A percentile compares a stretch with the other conserved stretches of the same genome.
phyloP scores from a whole-genome alignment of 2,888 invertebrate species.

The Acronicta leporina region DNA sequence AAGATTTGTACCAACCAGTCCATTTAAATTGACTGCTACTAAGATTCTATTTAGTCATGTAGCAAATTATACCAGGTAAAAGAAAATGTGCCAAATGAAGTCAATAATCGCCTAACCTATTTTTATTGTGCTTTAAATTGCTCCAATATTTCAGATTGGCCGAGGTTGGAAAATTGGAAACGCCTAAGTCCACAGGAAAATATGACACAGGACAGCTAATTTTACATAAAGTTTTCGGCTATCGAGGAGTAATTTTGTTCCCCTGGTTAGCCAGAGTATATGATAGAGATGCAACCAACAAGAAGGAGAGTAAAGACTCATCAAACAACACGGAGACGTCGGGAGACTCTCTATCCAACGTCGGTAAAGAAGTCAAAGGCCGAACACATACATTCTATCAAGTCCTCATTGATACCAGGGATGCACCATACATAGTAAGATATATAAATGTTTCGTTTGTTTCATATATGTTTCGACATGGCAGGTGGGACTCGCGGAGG shows the following conservation, averaged over 20 bases:
- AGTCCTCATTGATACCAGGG: constrained; percentile 98
- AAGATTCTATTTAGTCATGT: constrained; percentile 81
- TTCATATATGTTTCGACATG: no score
- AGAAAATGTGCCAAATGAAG: constrained; percentile 48
- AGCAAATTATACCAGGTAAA: constrained; percentile 84
- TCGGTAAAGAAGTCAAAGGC: constrained; percentile 96
- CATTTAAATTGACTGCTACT: constrained; percentile 76
- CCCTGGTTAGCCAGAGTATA: constrained; percentile 99
- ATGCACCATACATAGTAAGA: constrained; percentile 98
- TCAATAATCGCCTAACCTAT: constrained; percentile 78
- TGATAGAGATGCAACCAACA: constrained; percentile 95
- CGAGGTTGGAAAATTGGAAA: constrained; percentile 97
- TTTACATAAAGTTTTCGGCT: constrained; percentile 98
- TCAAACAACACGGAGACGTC: constrained; percentile 67
- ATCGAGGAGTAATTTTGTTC: constrained; percentile 98
- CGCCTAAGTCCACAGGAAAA: constrained; percentile 95
- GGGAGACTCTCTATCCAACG: constrained; percentile 83
- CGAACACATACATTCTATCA: constrained; percentile 98
- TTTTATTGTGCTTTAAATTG: constrained; percentile 20
- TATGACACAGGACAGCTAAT: constrained; percentile 99
- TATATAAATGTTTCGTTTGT: no score
- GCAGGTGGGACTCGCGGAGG: no score
- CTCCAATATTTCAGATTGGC: constrained; percentile 91
- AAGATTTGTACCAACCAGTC: constrained; percentile 81
- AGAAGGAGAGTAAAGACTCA: constrained; percentile 87